A percentile compares a stretch with the other conserved stretches of the same genome.
These are phyloP conservation scores for Oncorhynchus tshawytscha DNA, from an alignment of 2,113 vertebrate genomes.

Conservation along the genomic window DNA sequence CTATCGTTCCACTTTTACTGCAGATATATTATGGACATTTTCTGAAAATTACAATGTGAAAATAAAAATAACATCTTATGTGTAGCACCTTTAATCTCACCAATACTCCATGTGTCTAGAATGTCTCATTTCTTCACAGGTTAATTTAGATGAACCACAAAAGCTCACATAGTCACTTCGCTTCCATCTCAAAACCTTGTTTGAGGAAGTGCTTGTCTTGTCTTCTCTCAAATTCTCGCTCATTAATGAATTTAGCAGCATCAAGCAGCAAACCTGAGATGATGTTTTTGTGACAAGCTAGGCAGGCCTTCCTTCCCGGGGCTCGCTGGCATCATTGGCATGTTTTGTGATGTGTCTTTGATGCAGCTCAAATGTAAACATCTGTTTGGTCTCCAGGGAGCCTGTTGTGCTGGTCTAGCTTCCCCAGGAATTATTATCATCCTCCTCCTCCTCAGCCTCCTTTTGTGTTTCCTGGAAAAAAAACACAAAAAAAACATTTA, in stretches of 20 bases:
- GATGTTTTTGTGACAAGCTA: slow-evolving; percentile 29
- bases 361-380: slow-evolving; percentile 48
- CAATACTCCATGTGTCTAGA: too few relatives aligned
- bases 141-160: not conserved
- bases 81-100: too few relatives aligned
- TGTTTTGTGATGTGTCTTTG: slow-evolving; percentile 36
- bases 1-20: too few relatives aligned
- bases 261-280: slow-evolving; percentile 33
- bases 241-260: slow-evolving; percentile 39
- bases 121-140: too few relatives aligned
- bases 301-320: slow-evolving; percentile 14
- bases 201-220: not conserved
- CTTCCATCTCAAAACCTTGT: not conserved
- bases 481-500: slow-evolving; percentile 24
- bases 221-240: slow-evolving; percentile 25
- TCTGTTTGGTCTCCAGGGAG: slow-evolving; percentile 54
- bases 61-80: too few relatives aligned
- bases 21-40: too few relatives aligned
- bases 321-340: slow-evolving; percentile 5
- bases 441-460: slow-evolving; percentile 14
- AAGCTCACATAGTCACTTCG: not conserved
- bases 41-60: too few relatives aligned
- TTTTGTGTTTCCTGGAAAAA: slow-evolving; percentile 7
- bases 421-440: slow-evolving; percentile 39
- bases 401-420: slow-evolving; percentile 17